Evolutionary conservation across 1,140 invertebrate species (phyloP).

Genomic region (Sitophilus oryzae): DNA sequence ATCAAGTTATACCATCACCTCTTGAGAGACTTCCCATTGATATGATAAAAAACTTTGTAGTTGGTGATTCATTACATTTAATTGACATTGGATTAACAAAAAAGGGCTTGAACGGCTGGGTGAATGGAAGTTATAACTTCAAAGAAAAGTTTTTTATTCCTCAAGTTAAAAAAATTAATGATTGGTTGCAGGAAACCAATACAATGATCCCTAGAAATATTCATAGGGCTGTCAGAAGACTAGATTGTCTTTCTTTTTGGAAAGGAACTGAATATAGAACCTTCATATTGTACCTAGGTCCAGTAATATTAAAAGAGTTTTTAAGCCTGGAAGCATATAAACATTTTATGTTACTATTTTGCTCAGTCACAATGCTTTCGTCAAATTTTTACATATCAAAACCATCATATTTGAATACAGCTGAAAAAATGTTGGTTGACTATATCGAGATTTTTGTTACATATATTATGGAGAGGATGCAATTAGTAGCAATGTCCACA

Average conservation of each 20-base stretch:
- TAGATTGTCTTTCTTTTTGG: conserved; percentile 25
- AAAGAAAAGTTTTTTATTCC: conserved; percentile 8
- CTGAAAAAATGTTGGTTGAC: too few relatives aligned
- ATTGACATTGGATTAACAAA: conserved; percentile 34
- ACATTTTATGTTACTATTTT: conserved; percentile 27
- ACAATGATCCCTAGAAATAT: too few relatives aligned
- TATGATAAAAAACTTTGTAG: conserved; percentile 32
- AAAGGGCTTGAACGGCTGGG: conserved; percentile 27
- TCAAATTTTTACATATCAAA: too few relatives aligned
- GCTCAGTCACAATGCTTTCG: too few relatives aligned
- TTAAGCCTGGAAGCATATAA: conserved; percentile 23
- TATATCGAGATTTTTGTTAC: too few relatives aligned
- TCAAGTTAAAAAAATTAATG: conserved; percentile 8
- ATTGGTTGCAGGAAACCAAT: conserved; percentile 18
- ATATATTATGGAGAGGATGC: too few relatives aligned
- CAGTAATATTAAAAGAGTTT: conserved; percentile 28
- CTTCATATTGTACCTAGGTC: conserved; percentile 27
- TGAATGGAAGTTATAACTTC: conserved; percentile 19
- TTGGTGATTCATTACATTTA: conserved; percentile 31
- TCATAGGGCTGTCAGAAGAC: conserved; percentile 26
- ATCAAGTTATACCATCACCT: too few relatives aligned
- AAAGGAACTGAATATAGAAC: conserved; percentile 30
- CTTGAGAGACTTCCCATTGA: conserved; percentile 27
- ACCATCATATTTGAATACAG: too few relatives aligned
- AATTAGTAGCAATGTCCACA: too few relatives aligned